phyloP scores from a whole-genome alignment of 2,888 invertebrate genomes.

The Cephus pygmeus region DNA sequence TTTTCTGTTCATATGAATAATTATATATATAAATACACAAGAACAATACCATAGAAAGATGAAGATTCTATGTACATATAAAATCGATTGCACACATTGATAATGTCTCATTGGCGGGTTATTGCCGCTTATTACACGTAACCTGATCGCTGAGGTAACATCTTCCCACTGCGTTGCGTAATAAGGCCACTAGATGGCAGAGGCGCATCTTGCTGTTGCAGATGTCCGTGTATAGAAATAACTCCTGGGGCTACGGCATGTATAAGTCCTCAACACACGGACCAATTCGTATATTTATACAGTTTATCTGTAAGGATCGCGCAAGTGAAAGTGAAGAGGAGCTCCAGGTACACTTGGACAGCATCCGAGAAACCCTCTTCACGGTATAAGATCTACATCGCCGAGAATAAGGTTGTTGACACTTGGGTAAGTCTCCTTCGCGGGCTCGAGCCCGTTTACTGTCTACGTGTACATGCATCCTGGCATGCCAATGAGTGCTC shows the following conservation, averaged over 20 bases:
- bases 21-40: background rate
- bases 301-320: background rate
- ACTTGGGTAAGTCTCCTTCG: slow-evolving; percentile 30
- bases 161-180: slow-evolving; percentile 40
- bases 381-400: background rate
- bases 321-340: slow-evolving; percentile 18
- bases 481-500: slow-evolving; percentile 35
- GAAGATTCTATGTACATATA: background rate
- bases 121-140: background rate
- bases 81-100: background rate
- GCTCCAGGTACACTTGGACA: background rate
- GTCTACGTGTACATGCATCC: slow-evolving; percentile 21
- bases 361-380: background rate
- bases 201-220: slow-evolving; percentile 31
- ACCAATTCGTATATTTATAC: background rate
- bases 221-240: slow-evolving; percentile 20
- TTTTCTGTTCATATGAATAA: background rate
- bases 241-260: background rate
- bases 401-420: slow-evolving; percentile 40
- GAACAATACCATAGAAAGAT: background rate
- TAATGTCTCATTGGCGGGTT: background rate
- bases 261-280: background rate
- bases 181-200: slow-evolving; percentile 22
- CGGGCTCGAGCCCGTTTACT: slow-evolving; percentile 19
- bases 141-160: slow-evolving; percentile 38